phyloP scores from a whole-genome alignment of 2,888 invertebrate genomes.

The Linyphia triangularis region DNA sequence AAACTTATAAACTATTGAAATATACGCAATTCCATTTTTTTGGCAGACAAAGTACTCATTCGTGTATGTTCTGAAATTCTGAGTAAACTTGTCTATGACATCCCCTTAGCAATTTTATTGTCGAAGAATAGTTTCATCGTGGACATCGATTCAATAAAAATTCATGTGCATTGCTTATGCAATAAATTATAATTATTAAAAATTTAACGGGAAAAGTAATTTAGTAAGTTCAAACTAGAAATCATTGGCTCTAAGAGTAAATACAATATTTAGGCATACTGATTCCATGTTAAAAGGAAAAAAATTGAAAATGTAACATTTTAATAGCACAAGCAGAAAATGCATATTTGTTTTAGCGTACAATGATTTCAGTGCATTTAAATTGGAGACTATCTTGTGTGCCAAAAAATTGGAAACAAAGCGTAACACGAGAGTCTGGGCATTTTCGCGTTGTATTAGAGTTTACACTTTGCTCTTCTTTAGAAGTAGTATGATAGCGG shows the following conservation, averaged over 20 bases:
- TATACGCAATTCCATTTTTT: conserved; percentile 64
- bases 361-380: conserved; percentile 48
- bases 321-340: not conserved
- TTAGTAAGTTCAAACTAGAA: not conserved
- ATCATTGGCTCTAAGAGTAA: not conserved
- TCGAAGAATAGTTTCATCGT: not conserved
- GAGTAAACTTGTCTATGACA: not conserved
- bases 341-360: conserved; percentile 1
- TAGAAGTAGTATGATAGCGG: conserved; percentile 62
- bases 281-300: not conserved
- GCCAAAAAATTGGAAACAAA: conserved; percentile 65
- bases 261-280: not conserved
- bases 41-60: conserved; percentile 63
- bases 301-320: not conserved
- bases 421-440: conserved; percentile 71
- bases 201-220: not conserved
- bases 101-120: not conserved
- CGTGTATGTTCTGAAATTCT: not conserved
- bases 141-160: not conserved
- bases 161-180: not conserved
- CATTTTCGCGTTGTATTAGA: conserved; percentile 68
- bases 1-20: conserved; percentile 54
- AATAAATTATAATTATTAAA: not conserved
- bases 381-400: conserved; percentile 60
- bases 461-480: conserved; percentile 68